Evolutionary conservation across 1,140 invertebrate species (phyloP).

Genomic region (Hirudo medicinalis): DNA sequence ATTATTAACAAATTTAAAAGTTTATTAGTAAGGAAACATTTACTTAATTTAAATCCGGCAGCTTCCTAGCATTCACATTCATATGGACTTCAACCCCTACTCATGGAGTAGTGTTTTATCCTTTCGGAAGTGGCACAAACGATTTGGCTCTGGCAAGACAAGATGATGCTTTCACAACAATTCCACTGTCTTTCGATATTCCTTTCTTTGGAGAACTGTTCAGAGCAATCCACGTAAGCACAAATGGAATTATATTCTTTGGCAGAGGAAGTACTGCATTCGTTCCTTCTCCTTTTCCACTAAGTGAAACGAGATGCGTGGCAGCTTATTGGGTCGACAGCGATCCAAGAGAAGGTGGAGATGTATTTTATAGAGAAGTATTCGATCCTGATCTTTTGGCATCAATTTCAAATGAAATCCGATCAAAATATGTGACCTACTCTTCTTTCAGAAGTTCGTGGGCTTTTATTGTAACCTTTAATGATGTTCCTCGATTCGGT

Average conservation of each 20-base stretch:
- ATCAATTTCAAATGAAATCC: not conserved
- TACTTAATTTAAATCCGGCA: too few relatives aligned
- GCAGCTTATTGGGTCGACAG: slow-evolving; percentile 11
- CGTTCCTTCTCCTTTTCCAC: slow-evolving; percentile 2
- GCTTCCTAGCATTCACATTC: too few relatives aligned
- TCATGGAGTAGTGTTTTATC: not conserved
- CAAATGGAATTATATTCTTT: slow-evolving; percentile 12
- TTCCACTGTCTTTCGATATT: not conserved
- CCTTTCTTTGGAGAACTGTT: slow-evolving; percentile 1
- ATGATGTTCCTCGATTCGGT: not conserved
- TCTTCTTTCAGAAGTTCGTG: not conserved
- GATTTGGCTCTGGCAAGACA: slow-evolving; percentile 6
- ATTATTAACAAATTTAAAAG: too few relatives aligned
- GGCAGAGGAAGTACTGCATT: not conserved
- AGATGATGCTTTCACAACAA: slow-evolving; percentile 11
- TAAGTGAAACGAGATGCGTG: not conserved
- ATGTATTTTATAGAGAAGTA: slow-evolving; percentile 5
- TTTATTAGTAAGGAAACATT: too few relatives aligned
- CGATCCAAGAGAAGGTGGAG: slow-evolving; percentile 8
- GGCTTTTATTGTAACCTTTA: slow-evolving; percentile 10
- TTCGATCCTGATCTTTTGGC: slow-evolving; percentile 5
- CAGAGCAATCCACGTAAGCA: not conserved
- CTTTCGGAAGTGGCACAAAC: not conserved
- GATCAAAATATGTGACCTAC: not conserved
- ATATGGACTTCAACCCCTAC: too few relatives aligned